Evolutionary conservation across 2,113 vertebrate species (phyloP), one percentile per base, ranked within the genome.

Genomic region (Paedocypris sp.): DNA sequence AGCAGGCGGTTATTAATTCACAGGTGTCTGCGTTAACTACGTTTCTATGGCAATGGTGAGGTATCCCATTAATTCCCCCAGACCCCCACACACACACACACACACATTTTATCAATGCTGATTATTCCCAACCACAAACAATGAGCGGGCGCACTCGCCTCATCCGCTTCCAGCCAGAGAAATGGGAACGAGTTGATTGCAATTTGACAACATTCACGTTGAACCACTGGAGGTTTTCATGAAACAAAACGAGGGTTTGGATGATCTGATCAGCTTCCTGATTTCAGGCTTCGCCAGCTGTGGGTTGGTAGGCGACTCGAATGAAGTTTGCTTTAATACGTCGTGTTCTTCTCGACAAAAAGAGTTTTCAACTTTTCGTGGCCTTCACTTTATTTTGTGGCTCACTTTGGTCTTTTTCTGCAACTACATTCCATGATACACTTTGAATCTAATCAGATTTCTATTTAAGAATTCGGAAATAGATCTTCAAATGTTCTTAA

Each of bases 11-110:
- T 82, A 78, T 76, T 86, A 85, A 86, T 86, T 83, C 83, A 82
- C 85, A 86, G 84, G 82, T 85, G 83, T 79, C 81, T 75, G 73
- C 73, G 60, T 77, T 70, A 68, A 74, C 71, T 69, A 69, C 45
- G 79, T 85, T 73, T 64, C 84, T 80, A 85, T 85, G 69, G 80
- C 66, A 80, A 86, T 83, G 47, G 57, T 60, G 72, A 82, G 77
- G 79, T 81, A 79, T 79, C 74, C 73, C 8, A 29, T 73, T 79
- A 79, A 77, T 80, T 72, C 50, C 39, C 56, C 66, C 51, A n/a
- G n/a, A n/a, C n/a, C n/a, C n/a, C n/a, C n/a, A n/a, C n/a, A n/a
- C n/a, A n/a, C n/a, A n/a, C n/a, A n/a, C n/a, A n/a, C n/a, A n/a
- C n/a, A n/a, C n/a, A 52, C 64, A 67, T 67, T 73, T 69, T 80